Base-by-base conservation (phyloP, 1,140 invertebrate genomes). In the Drosophila truncata region DNA sequence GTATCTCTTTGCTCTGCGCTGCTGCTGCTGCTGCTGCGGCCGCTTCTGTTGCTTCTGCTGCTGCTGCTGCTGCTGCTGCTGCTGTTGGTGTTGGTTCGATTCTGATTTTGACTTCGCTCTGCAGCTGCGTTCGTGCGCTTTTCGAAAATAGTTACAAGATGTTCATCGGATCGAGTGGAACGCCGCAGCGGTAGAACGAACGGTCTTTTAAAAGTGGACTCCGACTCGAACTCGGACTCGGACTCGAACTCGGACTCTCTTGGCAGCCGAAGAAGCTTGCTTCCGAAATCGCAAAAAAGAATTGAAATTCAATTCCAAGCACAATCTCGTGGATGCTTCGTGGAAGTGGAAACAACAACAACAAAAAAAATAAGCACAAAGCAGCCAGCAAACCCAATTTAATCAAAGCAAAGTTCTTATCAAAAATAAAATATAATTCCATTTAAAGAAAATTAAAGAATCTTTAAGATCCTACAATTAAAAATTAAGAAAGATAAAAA, bases 111-210 rank as follows among this genome's bases (percentile, higher is more conserved):
- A 73, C 44, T 77, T 76, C 81, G 90, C 90, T 91, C 90, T 91
- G 90, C 90, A 91, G 80, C 87, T 91, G 90, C 78, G 90, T 84
- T 82, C 90, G 90, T 91, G 90, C 90, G 84, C 84, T 90, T 90
- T 91, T 91, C 76, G 75, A 92, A 92, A 91, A 91, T 91, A 91
- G 91, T 92, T 92, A 92, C 91, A 92, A 92, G 86, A 92, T 91
- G 82, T 90, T 92, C 86, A 91, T 91, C 91, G 91, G 87, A 91
- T 90, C 87, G 91, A 91, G 79, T 82, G 90, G 91, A 92, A 92
- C 91, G 83, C 87, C 85, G 86, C 76, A 85, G 86, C 91, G 91
- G 91, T 65, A 58, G 31, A 65, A 42, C 62, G 62, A 87, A 87
- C 80, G 70, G 85, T 75, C 52, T 37, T 37, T 25, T 64, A n/a